These are phyloP conservation scores for Paramormyrops kingsleyae DNA, from an alignment of 2,113 vertebrate genomes.

Conservation along the genomic window DNA sequence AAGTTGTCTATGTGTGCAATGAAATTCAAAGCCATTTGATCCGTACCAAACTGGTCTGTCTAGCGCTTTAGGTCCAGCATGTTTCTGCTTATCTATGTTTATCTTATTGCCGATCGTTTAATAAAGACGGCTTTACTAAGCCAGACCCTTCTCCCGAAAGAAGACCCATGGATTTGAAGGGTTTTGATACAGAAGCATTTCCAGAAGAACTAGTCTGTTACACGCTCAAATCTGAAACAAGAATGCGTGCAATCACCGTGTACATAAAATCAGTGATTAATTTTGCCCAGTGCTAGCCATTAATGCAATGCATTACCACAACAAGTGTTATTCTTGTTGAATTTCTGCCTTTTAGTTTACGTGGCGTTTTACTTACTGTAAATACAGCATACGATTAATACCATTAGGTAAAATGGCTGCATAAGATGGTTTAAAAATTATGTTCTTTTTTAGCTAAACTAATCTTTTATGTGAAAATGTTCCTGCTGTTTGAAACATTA, in stretches of 20 bases:
- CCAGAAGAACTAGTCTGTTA: neutral
- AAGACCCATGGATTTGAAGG: neutral
- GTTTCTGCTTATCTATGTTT: neutral
- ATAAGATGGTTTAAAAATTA: neutral
- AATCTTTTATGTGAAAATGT: neutral
- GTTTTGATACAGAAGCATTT: neutral
- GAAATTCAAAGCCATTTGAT: neutral
- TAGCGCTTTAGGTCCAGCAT: neutral
- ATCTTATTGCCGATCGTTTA: neutral
- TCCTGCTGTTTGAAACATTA: neutral
- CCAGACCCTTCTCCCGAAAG: neutral
- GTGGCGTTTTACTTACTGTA: neutral
- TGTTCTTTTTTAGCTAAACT: neutral
- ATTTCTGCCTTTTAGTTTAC: neutral
- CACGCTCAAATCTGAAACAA: neutral
- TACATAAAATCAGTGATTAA: neutral
- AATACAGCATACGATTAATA: neutral
- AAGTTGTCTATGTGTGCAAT: neutral
- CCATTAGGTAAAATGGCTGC: neutral
- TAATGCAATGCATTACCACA: neutral
- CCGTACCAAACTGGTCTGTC: neutral
- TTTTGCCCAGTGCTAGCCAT: neutral
- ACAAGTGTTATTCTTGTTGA: neutral
- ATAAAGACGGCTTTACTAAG: neutral
- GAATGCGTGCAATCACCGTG: neutral